Evolutionary conservation across 2,888 invertebrate genomes (phyloP), one percentile per base, ranked within the genome.

Genomic region (Pantelozetes paolii): DNA sequence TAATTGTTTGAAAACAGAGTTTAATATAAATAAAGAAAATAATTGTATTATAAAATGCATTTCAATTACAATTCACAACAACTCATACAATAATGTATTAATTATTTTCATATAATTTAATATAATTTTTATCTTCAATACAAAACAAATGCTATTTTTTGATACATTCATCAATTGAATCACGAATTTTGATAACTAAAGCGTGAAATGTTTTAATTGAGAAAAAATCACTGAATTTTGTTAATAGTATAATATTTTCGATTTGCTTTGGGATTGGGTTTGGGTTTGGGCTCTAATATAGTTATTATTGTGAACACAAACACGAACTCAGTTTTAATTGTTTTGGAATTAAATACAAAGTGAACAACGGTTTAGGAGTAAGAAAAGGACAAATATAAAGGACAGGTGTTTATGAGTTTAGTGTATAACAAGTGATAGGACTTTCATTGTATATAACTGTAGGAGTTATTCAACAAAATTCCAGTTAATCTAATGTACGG

Each of bases 251-350:
- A n/a, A n/a, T n/a, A n/a, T n/a, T n/a, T n/a, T n/a, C n/a, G n/a
- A n/a, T n/a, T n/a, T n/a, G n/a, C n/a, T n/a, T n/a, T n/a, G n/a
- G n/a, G n/a, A n/a, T n/a, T n/a, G n/a, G n/a, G n/a, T 62, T 62
- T 8, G 32, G n/a, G 62, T n/a, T 11, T 62, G 62, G 3, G 18
- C 18, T 62, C 32, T 62, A 62, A 30, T 32, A 62, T n/a, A 30
- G 2, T 18, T 62, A 32, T 62, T 62, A 32, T 62, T 62, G 15
- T 9, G 11, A 13, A 28, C n/a, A 32, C 8, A 62, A n/a, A 32
- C 62, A 62, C 62, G 62, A 62, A 62, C 6, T 62, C 32, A n/a
- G 18, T 15, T 62, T 62, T 62, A 62, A 62, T 62, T 62, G 62
- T 62, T 32, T 13, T 18, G 30, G 13, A 30, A 32, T 3, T 62